Evolutionary conservation across 2,797 vertebrate genomes (phyloP).

Genomic region (Novumbra hubbsi): DNA sequence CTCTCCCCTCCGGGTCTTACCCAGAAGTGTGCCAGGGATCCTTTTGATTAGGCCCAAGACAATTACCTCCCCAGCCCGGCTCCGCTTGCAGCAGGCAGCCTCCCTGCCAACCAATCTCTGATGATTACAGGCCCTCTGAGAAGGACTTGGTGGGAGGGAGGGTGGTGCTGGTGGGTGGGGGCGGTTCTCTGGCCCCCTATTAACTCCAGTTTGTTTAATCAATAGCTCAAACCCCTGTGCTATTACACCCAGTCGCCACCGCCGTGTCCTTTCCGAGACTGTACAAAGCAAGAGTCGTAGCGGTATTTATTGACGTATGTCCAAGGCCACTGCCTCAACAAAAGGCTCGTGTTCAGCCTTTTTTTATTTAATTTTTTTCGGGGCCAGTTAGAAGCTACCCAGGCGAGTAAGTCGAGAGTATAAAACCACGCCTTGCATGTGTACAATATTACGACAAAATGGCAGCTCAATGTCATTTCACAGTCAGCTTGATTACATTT

Average conservation of each 20-base stretch:
- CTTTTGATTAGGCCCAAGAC: constrained; percentile 59
- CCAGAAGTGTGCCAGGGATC: constrained; percentile 50
- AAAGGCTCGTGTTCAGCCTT: constrained; percentile 19
- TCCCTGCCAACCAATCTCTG: constrained; percentile 66
- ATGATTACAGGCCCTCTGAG: constrained; percentile 73
- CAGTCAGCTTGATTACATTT: background rate
- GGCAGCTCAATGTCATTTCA: background rate
- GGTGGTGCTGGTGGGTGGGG: constrained; percentile 9
- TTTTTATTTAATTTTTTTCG: no score
- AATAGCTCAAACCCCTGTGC: constrained; percentile 67
- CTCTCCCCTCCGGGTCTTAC: background rate
- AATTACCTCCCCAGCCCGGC: constrained; percentile 58
- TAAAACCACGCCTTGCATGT: background rate
- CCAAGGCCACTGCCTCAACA: constrained; percentile 30
- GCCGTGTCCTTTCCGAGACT: constrained; percentile 8
- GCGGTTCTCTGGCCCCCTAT: constrained; percentile 61
- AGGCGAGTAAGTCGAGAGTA: background rate
- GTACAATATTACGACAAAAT: background rate
- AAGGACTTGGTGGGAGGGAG: constrained; percentile 56
- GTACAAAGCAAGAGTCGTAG: constrained; percentile 47
- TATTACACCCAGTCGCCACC: constrained; percentile 53
- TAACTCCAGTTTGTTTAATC: constrained; percentile 76
- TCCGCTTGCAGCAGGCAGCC: constrained; percentile 52
- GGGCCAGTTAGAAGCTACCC: background rate
- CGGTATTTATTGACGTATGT: constrained; percentile 49